Percentiles rank a stretch among this genome's conserved stretches.
These are phyloP conservation scores for Zaprionus inermis DNA, from an alignment of 1,140 invertebrate genomes.

Conservation along the genomic window DNA sequence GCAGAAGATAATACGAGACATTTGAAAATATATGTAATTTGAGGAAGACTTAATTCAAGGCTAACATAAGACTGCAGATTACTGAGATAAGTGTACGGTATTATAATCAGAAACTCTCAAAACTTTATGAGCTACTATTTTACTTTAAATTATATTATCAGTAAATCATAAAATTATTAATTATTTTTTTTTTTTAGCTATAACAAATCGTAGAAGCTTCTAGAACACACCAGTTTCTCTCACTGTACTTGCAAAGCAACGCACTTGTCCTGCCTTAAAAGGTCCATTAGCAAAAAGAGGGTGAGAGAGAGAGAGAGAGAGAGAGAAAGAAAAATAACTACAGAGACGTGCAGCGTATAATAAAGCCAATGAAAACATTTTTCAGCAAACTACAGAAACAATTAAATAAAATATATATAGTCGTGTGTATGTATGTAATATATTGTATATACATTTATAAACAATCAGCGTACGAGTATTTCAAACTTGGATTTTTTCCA, in stretches of 20 bases:
- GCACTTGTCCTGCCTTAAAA: slow-evolving; percentile 69
- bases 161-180: too few species aligned
- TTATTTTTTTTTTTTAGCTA: neutral
- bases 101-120: slow-evolving; percentile 3
- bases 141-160: too few species aligned
- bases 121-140: neutral
- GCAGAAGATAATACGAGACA: slow-evolving; percentile 38
- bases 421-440: neutral
- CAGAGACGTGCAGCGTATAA: slow-evolving; percentile 62
- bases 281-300: slow-evolving; percentile 41
- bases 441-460: slow-evolving; percentile 51
- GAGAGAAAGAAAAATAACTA: slow-evolving; percentile 31
- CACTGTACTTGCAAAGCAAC: slow-evolving; percentile 62
- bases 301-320: slow-evolving; percentile 20
- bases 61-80: slow-evolving; percentile 25
- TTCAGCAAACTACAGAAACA: slow-evolving; percentile 25
- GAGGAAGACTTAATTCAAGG: slow-evolving; percentile 51
- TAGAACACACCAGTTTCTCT: slow-evolving; percentile 20
- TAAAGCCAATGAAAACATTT: slow-evolving; percentile 59
- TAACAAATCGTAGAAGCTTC: neutral
- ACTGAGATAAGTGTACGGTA: slow-evolving; percentile 8
- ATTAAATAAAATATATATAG: slow-evolving; percentile 30
- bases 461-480: slow-evolving; percentile 55
- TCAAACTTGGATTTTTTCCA: slow-evolving; percentile 17
- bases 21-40: slow-evolving; percentile 40